Conservation (phyloP, 2,113 vertebrate species). For the Myanophis thanlyinensis region DNA sequence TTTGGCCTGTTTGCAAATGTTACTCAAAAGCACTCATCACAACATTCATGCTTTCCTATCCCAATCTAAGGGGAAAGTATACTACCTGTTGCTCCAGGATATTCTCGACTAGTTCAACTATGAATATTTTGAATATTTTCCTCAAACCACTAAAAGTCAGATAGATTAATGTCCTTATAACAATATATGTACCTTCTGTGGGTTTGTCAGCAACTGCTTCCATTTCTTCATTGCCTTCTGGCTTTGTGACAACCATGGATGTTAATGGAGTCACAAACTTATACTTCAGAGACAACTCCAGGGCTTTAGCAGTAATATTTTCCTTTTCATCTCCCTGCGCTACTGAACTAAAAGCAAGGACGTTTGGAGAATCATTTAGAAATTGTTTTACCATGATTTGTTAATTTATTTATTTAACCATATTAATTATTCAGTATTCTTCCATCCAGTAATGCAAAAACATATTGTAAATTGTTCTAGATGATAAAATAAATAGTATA, state of each 20-base stretch:
- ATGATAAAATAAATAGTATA: background rate
- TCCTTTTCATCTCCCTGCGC: constrained; percentile 76
- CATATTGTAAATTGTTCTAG: background rate
- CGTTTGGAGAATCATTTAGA: background rate
- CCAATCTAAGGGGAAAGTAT: background rate
- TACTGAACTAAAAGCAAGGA: background rate
- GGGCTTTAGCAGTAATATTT: constrained; percentile 72
- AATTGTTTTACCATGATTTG: background rate
- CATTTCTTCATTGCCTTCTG: constrained; percentile 69
- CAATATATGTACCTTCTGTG: constrained; percentile 69
- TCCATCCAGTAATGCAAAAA: background rate
- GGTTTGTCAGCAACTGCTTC: constrained; percentile 83
- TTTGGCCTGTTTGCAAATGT: background rate
- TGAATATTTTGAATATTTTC: background rate
- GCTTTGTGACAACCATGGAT: constrained; percentile 97
- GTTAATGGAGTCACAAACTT: constrained; percentile 90
- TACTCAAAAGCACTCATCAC: background rate
- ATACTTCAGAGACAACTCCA: constrained; percentile 87
- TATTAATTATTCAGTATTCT: background rate
- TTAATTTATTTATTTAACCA: too few relatives aligned
- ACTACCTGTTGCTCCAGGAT: background rate
- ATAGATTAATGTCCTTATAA: background rate
- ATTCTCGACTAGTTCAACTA: background rate
- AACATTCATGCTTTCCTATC: background rate
- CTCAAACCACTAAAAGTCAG: background rate